A percentile compares a stretch with the other conserved stretches of the same genome.
These are phyloP conservation scores for Periophthalmus magnuspinnatus DNA, from an alignment of 2,797 vertebrate species.

Conservation along the genomic window DNA sequence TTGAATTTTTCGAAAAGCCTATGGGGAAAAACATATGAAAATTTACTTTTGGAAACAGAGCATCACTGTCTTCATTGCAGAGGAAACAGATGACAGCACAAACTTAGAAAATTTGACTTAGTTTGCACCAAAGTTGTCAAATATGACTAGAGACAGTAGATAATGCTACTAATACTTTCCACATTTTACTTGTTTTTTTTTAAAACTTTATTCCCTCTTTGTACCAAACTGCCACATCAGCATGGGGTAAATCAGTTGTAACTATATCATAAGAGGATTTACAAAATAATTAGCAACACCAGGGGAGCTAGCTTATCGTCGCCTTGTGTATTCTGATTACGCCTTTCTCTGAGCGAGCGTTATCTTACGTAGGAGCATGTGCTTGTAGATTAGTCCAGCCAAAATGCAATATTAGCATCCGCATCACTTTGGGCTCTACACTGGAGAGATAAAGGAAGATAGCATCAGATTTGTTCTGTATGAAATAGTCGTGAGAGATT, in stretches of 20 bases:
- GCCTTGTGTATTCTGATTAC: slow-evolving; percentile 31
- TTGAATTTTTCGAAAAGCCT: too few species aligned
- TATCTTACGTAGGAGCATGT: slow-evolving; percentile 13
- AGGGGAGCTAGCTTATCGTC: slow-evolving; percentile 27
- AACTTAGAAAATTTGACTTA: too few species aligned
- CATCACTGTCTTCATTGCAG: too few species aligned
- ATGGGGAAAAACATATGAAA: too few species aligned
- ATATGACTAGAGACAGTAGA: too few species aligned
- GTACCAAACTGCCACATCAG: slow-evolving; percentile 31
- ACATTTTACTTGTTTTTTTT: too few species aligned
- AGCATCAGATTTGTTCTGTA: slow-evolving; percentile 20
- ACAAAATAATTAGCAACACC: slow-evolving; percentile 26
- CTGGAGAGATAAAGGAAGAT: slow-evolving; percentile 6
- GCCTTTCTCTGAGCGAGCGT: slow-evolving; percentile 19
- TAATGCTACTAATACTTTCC: too few species aligned
- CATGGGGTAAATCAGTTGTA: slow-evolving; percentile 38
- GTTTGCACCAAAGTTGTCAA: too few species aligned
- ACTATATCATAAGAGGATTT: slow-evolving; percentile 32
- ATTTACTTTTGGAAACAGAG: too few species aligned
- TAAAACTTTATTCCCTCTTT: not conserved
- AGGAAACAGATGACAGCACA: too few species aligned
- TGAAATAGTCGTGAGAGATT: slow-evolving; percentile 21
- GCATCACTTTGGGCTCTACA: not conserved
- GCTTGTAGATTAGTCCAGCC: slow-evolving; percentile 8
- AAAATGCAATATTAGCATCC: not conserved